These are phyloP conservation scores for Psephotus haematonotus DNA, from an alignment of 2,113 vertebrate genomes.

Conservation along the genomic window DNA sequence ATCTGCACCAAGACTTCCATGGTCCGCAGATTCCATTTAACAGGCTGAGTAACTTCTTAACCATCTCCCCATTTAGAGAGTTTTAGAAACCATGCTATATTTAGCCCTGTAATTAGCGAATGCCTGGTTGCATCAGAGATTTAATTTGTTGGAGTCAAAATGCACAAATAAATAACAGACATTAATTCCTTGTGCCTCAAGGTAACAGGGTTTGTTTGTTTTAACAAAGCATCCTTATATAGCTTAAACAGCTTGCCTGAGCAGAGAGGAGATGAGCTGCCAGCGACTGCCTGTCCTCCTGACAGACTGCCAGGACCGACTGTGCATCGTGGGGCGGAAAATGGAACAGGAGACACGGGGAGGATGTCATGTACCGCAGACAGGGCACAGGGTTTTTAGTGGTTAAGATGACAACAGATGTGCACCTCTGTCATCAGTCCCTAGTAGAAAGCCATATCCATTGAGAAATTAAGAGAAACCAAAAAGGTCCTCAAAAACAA, in stretches of 20 bases:
- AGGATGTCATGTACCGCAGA: constrained; percentile 36
- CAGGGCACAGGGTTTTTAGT: constrained; percentile 23
- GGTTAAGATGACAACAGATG: constrained; percentile 36
- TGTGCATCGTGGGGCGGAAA: neutral
- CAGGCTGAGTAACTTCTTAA: neutral
- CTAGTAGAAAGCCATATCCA: constrained; percentile 5
- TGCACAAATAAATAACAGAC: neutral
- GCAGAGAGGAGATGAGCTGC: neutral
- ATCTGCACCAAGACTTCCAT: neutral
- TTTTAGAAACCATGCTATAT: neutral
- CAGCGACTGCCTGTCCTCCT: neutral
- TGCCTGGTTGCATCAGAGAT: neutral
- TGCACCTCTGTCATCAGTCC: constrained; percentile 50
- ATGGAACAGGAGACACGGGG: neutral
- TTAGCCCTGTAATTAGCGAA: neutral
- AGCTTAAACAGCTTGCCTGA: neutral
- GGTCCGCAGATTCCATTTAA: neutral
- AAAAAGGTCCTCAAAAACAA: constrained; percentile 20
- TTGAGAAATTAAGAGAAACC: constrained; percentile 37
- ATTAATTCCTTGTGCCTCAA: neutral
- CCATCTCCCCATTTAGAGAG: neutral
- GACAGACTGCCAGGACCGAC: neutral
- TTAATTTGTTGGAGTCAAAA: neutral
- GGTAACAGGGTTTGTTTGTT: neutral
- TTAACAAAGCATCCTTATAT: neutral